Base-by-base conservation (phyloP, 2,113 vertebrate species). In the Deroptyus accipitrinus region DNA sequence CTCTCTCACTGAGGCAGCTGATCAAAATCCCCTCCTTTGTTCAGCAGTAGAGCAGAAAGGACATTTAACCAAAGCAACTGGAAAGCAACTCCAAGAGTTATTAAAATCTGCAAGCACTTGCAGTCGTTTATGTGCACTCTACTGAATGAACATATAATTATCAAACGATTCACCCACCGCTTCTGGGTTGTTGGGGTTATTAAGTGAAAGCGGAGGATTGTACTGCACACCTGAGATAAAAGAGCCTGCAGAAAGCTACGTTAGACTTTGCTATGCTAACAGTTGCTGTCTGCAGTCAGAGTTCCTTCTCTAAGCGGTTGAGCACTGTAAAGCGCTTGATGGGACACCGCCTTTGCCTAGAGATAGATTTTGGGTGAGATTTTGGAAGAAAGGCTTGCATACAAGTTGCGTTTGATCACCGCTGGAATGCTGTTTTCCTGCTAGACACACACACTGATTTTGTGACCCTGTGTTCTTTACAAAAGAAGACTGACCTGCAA, bases 361-460 rank as follows among this genome's bases (percentile, higher is more conserved):
- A 63, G 94, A 89, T 0, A 90, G 88, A 94, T 90, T 90, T 62
- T 10, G 76, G 68, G 61, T 51, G 70, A 92, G 94, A 96, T 93
- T 95, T 94, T 73, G 74, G 88, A 91, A 70, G 88, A 73, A 72
- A 59, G 31, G 81, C 63, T 96, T 91, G 81, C 90, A 76, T 93
- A 54, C 48, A 57, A 70, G 93, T 24, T 73, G 41, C 3, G 1
- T 49, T 68, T 70, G 90, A 92, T 88, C 66, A 41, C 66, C 1
- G 1, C 77, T 72, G 91, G 91, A 95, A 92, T 89, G 86, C 64
- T 2, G 3, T 27, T 46, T 86, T 86, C 76, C 94, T 94, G 46
- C 80, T 75, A 86, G 68, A 77, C 64, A 70, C 24, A 67, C 27
- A 75, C 24, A 76, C 2, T 61, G 28, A 30, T 78, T 75, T 77